A percentile compares a stretch with the other conserved stretches of the same genome.
Conservation (phyloP, 2,888 invertebrate genomes). For the Noctua janthe region DNA sequence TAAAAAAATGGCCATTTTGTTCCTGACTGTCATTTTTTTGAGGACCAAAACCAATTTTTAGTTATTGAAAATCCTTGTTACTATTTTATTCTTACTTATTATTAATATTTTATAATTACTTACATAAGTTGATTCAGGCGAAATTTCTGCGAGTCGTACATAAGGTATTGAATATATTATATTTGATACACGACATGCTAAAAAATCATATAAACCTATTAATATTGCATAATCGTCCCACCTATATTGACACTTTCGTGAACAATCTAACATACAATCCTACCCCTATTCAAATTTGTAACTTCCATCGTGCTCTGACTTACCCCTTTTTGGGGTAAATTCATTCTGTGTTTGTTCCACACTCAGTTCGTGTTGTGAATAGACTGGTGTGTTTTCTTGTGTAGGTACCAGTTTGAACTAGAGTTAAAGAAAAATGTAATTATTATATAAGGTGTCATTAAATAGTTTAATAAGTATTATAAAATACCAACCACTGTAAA, state of each 20-base stretch:
- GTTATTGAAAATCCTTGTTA: constrained; percentile 27
- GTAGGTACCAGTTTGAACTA: not conserved
- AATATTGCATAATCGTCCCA: constrained; percentile 89
- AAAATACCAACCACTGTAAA: not conserved
- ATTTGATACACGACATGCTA: constrained; percentile 39
- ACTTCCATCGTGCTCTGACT: constrained; percentile 90
- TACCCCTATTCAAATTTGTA: constrained; percentile 88
- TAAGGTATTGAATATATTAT: constrained; percentile 37
- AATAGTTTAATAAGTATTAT: not conserved
- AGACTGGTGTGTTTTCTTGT: too few relatives aligned
- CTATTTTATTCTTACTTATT: not conserved
- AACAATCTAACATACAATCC: constrained; percentile 77
- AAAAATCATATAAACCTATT: constrained; percentile 69
- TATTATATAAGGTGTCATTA: not conserved
- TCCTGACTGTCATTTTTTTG: not conserved
- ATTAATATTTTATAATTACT: constrained; percentile 3
- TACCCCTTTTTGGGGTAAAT: constrained; percentile 75
- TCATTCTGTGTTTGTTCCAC: constrained; percentile 75
- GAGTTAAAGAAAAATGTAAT: not conserved
- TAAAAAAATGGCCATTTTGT: not conserved
- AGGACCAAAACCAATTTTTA: constrained; percentile 1
- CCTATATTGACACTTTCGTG: constrained; percentile 77
- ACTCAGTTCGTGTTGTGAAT: constrained; percentile 48
- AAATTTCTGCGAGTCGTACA: constrained; percentile 20
- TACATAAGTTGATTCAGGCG: constrained; percentile 20